Base-by-base conservation (phyloP, 2,797 vertebrate species). In the Pipistrellus pipistrellus region DNA sequence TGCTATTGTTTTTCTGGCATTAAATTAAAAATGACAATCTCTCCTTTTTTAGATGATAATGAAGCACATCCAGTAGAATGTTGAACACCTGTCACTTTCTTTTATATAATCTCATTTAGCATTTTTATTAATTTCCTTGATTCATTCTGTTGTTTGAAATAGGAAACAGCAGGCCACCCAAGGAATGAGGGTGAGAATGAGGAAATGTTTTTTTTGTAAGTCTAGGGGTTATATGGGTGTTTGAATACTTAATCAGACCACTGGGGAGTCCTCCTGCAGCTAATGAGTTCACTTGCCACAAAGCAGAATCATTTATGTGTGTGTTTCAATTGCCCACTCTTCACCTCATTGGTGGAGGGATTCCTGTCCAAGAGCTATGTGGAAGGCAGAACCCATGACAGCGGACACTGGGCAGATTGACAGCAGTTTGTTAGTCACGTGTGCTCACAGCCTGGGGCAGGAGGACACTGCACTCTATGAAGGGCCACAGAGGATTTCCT, bases 121-220 rank as follows among this genome's bases (percentile, higher is more conserved):
- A 87, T 92, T 94, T 92, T 96, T 38, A 90, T 94, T 85, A 59
- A 75, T 92, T 88, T 86, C 23, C 57, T 92, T 92, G 62, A 72
- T 93, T 95, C n/a, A 72, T 81, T 93, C 68, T 88, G 23, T 95
- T 81, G 48, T 82, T 66, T 86, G 68, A 95, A 94, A 72, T 93
- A 38, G 44, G 91, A 96, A 96, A 81, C 25, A 95, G 46, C 85
- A 84, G 51, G 64, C 7, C 25, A 88, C 62, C 23, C 68, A 83
- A 17, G 11, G 48, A 84, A 83, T 73, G 85, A 77, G 11, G 44
- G 69, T 57, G 51, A 68, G 12, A 75, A 69, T 32, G 32, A 91
- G 20, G 35, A 72, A 81, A 73, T n/a, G 3, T 69, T 73, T 48
- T 2, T 41, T 88, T 59, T 90, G 7, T 94, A 77, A 77, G 72